These are phyloP conservation scores for Tachypleus tridentatus DNA, from an alignment of 1,140 invertebrate genomes.

Conservation along the genomic window DNA sequence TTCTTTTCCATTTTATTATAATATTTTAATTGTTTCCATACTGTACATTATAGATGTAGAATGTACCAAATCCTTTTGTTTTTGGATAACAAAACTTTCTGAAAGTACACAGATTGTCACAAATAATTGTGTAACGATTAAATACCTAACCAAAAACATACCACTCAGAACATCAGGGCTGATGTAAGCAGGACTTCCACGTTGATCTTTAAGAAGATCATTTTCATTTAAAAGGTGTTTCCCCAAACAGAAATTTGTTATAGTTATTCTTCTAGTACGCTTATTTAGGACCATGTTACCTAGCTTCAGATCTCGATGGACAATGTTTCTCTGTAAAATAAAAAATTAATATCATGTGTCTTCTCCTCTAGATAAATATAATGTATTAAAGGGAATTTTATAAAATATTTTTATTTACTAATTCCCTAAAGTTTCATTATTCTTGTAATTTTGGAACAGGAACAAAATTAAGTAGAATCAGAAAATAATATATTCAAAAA, in stretches of 20 bases:
- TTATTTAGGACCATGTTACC: constrained; percentile 67
- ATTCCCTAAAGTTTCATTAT: too few relatives aligned
- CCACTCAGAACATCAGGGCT: constrained; percentile 70
- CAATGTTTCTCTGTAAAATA: constrained; percentile 56
- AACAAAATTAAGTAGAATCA: too few relatives aligned
- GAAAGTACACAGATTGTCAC: too few relatives aligned
- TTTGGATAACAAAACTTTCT: too few relatives aligned
- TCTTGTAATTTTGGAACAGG: too few relatives aligned
- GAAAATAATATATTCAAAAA: too few relatives aligned
- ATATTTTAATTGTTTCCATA: too few relatives aligned
- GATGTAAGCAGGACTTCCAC: constrained; percentile 72
- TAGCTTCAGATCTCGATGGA: constrained; percentile 67
- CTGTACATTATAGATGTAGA: too few relatives aligned
- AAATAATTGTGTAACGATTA: not conserved
- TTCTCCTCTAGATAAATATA: not conserved
- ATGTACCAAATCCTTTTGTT: too few relatives aligned
- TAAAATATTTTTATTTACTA: too few relatives aligned
- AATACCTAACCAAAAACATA: constrained; percentile 40
- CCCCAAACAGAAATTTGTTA: constrained; percentile 72
- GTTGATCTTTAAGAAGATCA: constrained; percentile 61
- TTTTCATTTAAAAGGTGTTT: constrained; percentile 61
- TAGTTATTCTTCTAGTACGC: constrained; percentile 50
- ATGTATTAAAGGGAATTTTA: constrained; percentile 1
- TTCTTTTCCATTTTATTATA: too few relatives aligned
- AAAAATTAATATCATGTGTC: constrained; percentile 7